Conservation (phyloP, 92 coral and sea anemone species). For the Hydrozoanthus gracilis region DNA sequence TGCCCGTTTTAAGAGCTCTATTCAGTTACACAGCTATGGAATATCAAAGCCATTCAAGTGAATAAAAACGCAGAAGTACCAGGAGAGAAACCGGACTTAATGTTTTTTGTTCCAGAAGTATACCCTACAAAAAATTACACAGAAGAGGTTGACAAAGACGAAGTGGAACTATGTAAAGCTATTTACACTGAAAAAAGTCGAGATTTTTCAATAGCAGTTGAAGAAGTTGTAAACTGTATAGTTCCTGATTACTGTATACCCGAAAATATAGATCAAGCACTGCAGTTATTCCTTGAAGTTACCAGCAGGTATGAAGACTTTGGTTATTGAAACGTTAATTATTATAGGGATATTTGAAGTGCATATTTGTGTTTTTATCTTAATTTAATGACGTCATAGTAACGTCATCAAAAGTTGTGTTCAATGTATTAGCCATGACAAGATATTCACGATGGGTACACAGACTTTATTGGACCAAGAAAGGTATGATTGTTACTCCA, state of each 20-base stretch:
- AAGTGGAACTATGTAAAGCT: slow-evolving; percentile 15
- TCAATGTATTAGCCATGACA: no score
- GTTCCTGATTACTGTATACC: slow-evolving; percentile 14
- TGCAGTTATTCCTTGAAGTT: slow-evolving; percentile 13
- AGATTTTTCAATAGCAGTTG: slow-evolving; percentile 20
- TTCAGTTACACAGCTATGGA: slow-evolving; percentile 39
- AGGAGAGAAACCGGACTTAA: slow-evolving; percentile 38
- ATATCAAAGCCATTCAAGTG: slow-evolving; percentile 38
- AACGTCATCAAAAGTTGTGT: no score
- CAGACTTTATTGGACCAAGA: no score
- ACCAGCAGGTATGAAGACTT: neutral
- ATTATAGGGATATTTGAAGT: neutral
- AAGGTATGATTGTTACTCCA: no score
- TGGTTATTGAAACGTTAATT: neutral
- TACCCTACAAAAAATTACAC: slow-evolving; percentile 6
- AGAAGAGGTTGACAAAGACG: slow-evolving; percentile 5
- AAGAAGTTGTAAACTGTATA: slow-evolving; percentile 27
- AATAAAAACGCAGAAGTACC: slow-evolving; percentile 10
- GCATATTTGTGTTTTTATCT: no score
- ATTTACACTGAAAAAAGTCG: slow-evolving; percentile 23
- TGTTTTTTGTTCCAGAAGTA: slow-evolving; percentile 33
- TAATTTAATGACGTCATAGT: no score
- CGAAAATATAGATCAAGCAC: slow-evolving; percentile 23
- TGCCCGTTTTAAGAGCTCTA: slow-evolving; percentile 23
- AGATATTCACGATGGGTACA: no score